A percentile compares a stretch with the other conserved stretches of the same genome.
These are phyloP conservation scores for Rallus crepitans DNA, from an alignment of 2,797 vertebrate genomes.

Conservation along the genomic window DNA sequence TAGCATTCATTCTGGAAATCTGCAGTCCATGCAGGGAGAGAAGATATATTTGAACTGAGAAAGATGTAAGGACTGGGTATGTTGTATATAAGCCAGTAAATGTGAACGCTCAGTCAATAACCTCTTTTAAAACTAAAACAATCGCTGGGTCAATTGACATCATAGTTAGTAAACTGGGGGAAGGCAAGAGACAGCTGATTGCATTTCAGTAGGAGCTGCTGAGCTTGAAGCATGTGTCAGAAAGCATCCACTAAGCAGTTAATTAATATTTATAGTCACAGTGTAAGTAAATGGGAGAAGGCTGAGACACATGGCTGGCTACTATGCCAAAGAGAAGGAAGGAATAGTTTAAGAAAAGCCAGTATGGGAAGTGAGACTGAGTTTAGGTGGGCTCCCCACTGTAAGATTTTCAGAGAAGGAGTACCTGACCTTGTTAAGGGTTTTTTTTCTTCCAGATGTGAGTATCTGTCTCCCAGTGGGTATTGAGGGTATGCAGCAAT, in stretches of 20 bases:
- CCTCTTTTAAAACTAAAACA: neutral
- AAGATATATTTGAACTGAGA: neutral
- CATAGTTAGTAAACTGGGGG: neutral
- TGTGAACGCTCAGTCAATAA: neutral
- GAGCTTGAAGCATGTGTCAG: neutral
- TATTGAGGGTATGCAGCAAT: neutral
- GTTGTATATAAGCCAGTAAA: neutral
- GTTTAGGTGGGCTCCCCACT: neutral
- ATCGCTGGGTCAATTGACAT: neutral
- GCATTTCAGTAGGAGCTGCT: neutral
- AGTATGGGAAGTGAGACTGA: neutral
- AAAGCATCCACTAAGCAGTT: neutral
- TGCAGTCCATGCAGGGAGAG: neutral
- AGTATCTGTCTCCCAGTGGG: neutral
- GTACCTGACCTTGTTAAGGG: neutral
- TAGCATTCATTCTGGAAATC: neutral
- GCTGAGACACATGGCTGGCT: neutral
- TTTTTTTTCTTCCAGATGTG: neutral
- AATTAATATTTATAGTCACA: neutral
- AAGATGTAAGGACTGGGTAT: neutral
- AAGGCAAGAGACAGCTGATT: neutral
- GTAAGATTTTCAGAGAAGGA: neutral
- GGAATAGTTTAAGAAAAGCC: neutral
- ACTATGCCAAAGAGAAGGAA: neutral
- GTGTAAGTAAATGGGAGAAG: fast-evolving